Base-by-base conservation (phyloP, 1,140 invertebrate species). In the Pentalonia nigronervosa region DNA sequence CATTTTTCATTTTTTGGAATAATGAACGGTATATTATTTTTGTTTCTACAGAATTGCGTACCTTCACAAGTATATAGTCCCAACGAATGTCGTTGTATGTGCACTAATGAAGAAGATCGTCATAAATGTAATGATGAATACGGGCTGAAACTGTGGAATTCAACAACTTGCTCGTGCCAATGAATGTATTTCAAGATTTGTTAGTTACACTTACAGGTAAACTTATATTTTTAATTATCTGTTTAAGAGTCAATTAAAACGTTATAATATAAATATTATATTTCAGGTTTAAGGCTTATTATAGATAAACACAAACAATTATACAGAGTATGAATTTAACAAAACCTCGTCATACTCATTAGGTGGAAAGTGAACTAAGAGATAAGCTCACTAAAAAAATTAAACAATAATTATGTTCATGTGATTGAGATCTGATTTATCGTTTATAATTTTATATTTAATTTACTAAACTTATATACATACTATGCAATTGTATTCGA, bases 121-220 rank as follows among this genome's bases (percentile, higher is more conserved):
- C 94, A 95, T 21, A 97, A 96, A 93, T 97, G 97, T 94, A 94
- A 94, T 56, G 94, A 94, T 34, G 95, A 95, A 7, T 95, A 95
- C 93, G 94, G 94, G 17, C 95, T 94, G n/a, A 97, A 97, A 94
- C 94, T 96, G 20, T 97, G 97, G 97, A 96, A 97, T 94, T 95
- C 96, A 21, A 94, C 96, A n/a, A 94, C 94, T 1, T 97, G 97
- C 94, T 94, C 94, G 34, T 97, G 97, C 94, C 95, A 95, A 89
- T 97, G 97, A 95, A 23, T 97, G 97, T 94, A 96, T 95, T 36
- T 96, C 96, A 25, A 96, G 97, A 41, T 96, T 96, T 94, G 96
- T 97, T 94, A 95, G 96, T 89, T 95, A 95, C 53, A 95, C 95
- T 94, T 97, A 97, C 96, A 96, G 95, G 96, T 97, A 92, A 94